Evolutionary conservation across 2,113 vertebrate species (phyloP), one percentile per base, ranked within the genome.

Genomic region (Pygoscelis adeliae): DNA sequence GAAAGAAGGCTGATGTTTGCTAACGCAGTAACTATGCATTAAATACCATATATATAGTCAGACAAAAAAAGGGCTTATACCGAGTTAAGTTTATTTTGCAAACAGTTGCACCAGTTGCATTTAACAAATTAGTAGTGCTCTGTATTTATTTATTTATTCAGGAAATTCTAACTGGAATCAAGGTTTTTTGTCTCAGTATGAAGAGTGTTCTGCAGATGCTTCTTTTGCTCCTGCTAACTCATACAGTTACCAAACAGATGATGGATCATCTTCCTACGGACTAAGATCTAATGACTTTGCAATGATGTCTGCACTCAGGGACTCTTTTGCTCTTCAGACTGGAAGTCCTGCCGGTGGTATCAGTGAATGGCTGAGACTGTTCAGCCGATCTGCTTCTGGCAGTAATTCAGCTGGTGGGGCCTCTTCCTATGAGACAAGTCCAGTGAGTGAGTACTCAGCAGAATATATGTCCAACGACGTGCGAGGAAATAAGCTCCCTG

Each of bases 131-230:
- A 22, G 14, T 50, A 63, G 11, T 85, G 61, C 16, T 21, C 11
- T 83, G 83, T 70, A 52, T 84, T 30, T 50, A 5, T 85, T 49
- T 61, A 3, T 71, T 81, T 36, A 36, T 73, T 55, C 50, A 98
- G 96, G 88, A 89, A 91, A 67, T 63, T 84, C 46, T 89, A 76
- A 89, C 47, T 93, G 91, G 95, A 92, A 86, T 91, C 67, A 81
- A 73, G 30, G n/a, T 1, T 12, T 61, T 92, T 65, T 73, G 26
- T 72, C 93, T 77, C 86, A 73, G 14, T 71, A 92, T 38, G 72
- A 95, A 56, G 85, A 87, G 27, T 19, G 15, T 73, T 74, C 69
- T 82, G 80, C 76, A 89, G 69, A 49, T 63, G 22, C 42, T 93
- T 78, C 91, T 77, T 81, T 74, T 70, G 69, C 13, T 34, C 85